Evolutionary conservation across 2,888 invertebrate species (phyloP), one percentile per base, ranked within the genome.

Genomic region (Polia nebulosa): DNA sequence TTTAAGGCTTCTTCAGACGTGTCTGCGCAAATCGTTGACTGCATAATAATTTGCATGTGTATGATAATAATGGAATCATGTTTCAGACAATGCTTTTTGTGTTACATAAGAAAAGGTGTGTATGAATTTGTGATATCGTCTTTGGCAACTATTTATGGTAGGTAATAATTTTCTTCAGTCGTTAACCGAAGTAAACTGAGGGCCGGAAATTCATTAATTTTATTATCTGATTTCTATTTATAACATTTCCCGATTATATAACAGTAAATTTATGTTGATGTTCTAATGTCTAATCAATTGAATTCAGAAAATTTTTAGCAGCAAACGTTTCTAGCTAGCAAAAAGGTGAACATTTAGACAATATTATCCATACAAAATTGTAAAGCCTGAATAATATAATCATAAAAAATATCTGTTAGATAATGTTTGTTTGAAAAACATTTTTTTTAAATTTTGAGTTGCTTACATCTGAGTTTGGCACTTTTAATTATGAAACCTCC

Each of bases 1-100:
- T 75, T n/a, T 60, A 71, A 70, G 65, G 60, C 51, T n/a, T 57
- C 55, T 64, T 53, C 57, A 74, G 45, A 72, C 72, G 64, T 65
- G 71, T 53, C 56, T 7, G 25, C 60, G 69, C 76, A 80, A 79
- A 74, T 45, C 17, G 9, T 53, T 52, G 56, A 17, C 45, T 34
- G 27, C 22, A 57, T 0, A 47, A 25, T 32, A 22, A 57, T 79
- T 74, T 67, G 29, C 75, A 74, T 62, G 20, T 44, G 11, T 27
- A 51, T 57, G 27, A 49, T 27, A 29, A 47, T 63, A 44, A 25
- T 63, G n/a, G 15, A 56, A 67, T 66, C 25, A 39, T 39, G 51
- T 67, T 32, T 53, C 5, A 64, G 32, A 64, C 75, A 64, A 70
- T 55, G 41, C 20, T 47, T 64, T 74, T 17, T 22, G 32, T 20